Conservation (phyloP, 2,113 vertebrate species). For the Calidris pygmaea region DNA sequence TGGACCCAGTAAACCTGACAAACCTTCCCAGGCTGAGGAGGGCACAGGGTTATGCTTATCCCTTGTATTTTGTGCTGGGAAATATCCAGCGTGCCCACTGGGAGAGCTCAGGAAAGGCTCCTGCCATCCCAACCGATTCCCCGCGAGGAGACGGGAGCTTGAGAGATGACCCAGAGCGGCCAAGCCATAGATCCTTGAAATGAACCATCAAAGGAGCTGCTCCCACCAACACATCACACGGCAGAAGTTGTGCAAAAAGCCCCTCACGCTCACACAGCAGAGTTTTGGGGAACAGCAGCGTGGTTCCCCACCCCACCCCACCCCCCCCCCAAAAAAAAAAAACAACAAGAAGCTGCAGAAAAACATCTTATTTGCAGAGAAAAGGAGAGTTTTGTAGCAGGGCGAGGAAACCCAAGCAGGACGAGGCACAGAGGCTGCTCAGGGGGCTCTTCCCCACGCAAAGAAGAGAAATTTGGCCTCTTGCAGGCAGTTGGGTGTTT, state of each 20-base stretch:
- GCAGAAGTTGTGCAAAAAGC: neutral
- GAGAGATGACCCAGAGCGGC: neutral
- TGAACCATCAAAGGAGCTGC: neutral
- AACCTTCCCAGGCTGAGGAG: neutral
- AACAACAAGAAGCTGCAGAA: neutral
- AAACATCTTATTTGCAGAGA: accelerated
- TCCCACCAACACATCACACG: neutral
- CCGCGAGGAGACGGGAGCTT: neutral
- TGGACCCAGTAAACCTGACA: too few relatives aligned
- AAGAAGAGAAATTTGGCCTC: accelerated
- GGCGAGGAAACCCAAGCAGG: neutral
- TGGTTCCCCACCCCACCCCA: accelerated
- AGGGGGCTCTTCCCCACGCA: neutral
- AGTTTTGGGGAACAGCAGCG: neutral
- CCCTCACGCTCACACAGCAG: neutral
- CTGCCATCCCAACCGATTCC: neutral
- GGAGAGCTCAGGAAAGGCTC: neutral
- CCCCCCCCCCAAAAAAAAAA: too few relatives aligned
- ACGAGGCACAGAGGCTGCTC: accelerated
- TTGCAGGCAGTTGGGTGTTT: neutral
- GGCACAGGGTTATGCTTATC: neutral
- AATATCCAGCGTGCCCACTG: neutral
- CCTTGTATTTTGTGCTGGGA: neutral
- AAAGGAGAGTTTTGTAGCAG: neutral
- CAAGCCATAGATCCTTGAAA: neutral